These are phyloP conservation scores for Sebastes steindachneri DNA, from an alignment of 2,797 vertebrate species.

Conservation along the genomic window DNA sequence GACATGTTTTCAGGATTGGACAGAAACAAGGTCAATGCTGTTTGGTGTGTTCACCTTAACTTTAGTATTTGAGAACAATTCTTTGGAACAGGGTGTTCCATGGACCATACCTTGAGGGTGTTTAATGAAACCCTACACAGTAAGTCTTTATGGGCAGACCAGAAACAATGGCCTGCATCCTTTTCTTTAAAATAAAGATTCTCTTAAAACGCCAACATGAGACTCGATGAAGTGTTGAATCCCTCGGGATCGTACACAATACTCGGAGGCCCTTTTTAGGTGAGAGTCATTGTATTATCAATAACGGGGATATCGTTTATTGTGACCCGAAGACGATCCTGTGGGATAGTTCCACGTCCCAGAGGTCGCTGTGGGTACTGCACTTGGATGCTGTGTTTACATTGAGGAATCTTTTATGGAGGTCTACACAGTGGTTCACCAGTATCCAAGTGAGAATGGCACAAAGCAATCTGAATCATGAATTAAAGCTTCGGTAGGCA, in stretches of 20 bases:
- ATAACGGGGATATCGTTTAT: not conserved
- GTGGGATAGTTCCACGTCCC: not conserved
- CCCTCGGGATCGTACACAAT: not conserved
- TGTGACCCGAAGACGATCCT: not conserved
- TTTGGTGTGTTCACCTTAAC: conserved; percentile 44
- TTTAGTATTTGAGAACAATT: conserved; percentile 40
- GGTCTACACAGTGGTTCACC: no score
- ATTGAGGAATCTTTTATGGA: no score
- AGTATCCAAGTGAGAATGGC: no score
- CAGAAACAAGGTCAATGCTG: conserved; percentile 68
- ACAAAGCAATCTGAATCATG: no score
- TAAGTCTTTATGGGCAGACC: conserved; percentile 33
- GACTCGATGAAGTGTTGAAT: not conserved
- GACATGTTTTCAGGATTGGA: conserved; percentile 52
- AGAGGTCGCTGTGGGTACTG: not conserved
- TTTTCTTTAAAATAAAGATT: not conserved
- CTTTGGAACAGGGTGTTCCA: conserved; percentile 53
- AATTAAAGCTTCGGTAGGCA: no score
- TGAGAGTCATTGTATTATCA: no score
- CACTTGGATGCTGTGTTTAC: no score
- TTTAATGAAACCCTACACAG: conserved; percentile 72
- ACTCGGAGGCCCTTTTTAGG: not conserved
- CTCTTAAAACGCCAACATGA: not conserved
- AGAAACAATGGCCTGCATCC: conserved; percentile 53
- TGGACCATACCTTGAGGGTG: conserved; percentile 44